phyloP scores from a whole-genome alignment of 2,888 invertebrate species.

The Spisula solida region DNA sequence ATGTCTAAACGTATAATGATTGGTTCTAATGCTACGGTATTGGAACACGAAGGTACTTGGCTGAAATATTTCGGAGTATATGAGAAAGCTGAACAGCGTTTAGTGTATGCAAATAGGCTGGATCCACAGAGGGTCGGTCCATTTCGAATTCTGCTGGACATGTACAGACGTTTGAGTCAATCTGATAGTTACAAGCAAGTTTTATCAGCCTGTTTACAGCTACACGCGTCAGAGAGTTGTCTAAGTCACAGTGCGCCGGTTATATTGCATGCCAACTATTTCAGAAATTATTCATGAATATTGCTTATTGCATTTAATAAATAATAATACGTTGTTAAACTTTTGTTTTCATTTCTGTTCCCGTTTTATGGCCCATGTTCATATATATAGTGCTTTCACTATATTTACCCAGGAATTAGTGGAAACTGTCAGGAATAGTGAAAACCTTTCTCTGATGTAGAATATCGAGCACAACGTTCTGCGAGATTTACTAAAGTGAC shows the following conservation, averaged over 20 bases:
- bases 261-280: background rate
- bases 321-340: too few species aligned
- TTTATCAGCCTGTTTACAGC: constrained; percentile 47
- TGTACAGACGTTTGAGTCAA: constrained; percentile 39
- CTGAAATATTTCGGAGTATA: constrained; percentile 75
- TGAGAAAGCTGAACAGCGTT: constrained; percentile 69
- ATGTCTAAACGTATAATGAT: constrained; percentile 66
- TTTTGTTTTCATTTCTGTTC: too few species aligned
- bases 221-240: constrained; percentile 47
- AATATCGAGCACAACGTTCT: too few species aligned
- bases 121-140: constrained; percentile 66
- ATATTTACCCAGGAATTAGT: too few species aligned
- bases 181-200: constrained; percentile 38
- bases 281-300: background rate
- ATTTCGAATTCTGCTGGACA: constrained; percentile 72
- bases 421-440: too few species aligned
- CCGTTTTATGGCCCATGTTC: too few species aligned
- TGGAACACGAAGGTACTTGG: constrained; percentile 81
- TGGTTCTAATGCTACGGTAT: constrained; percentile 77
- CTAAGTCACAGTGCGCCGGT: constrained; percentile 24
- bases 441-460: too few species aligned
- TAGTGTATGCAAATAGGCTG: constrained; percentile 67
- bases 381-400: too few species aligned
- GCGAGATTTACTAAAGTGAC: too few species aligned
- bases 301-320: too few species aligned